Evolutionary conservation across 2,113 vertebrate species (phyloP).

Genomic region (Cyanoramphus novaezelandiae): DNA sequence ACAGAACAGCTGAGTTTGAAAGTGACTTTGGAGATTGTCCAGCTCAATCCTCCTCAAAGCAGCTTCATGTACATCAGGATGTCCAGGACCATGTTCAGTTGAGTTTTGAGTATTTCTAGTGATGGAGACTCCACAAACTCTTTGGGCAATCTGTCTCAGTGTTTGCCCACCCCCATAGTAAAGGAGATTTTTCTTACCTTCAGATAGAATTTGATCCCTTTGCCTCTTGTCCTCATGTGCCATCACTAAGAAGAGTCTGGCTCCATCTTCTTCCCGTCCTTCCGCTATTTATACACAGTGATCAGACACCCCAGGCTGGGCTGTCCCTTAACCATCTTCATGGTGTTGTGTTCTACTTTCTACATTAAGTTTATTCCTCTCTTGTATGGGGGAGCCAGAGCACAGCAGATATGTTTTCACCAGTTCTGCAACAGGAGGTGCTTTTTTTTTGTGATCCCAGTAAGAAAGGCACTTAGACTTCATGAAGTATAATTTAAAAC

Average conservation of each 20-base stretch:
- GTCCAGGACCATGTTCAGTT: rapidly evolving
- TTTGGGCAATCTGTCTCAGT: neutral
- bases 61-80: neutral
- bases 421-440: neutral
- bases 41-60: neutral
- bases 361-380: neutral
- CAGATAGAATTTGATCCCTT: neutral
- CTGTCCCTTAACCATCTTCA: neutral
- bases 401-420: neutral
- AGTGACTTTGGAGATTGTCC: neutral
- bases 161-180: neutral
- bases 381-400: neutral
- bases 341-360: neutral
- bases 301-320: neutral
- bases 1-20: neutral
- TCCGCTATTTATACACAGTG: neutral
- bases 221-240: neutral
- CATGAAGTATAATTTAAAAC: neutral
- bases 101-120: neutral
- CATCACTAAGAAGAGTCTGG: neutral
- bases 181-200: neutral
- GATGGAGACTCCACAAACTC: neutral
- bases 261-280: neutral
- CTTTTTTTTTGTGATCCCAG: neutral
- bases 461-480: neutral